Evolutionary conservation across 2,888 invertebrate genomes (phyloP).

Genomic region (Clunio marinus): DNA sequence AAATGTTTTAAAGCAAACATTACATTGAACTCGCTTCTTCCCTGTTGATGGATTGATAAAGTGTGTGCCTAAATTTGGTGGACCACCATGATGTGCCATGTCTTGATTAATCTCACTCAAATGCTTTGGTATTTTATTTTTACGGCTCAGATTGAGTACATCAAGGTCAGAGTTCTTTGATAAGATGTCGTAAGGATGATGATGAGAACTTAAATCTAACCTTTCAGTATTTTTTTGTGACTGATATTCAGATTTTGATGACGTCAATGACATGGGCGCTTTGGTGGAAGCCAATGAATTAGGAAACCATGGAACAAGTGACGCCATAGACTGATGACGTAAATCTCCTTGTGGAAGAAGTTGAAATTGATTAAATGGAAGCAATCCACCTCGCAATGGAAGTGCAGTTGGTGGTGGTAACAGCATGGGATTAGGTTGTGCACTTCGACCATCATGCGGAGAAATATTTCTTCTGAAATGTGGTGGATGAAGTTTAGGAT

Average conservation of each 20-base stretch:
- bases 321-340: too few relatives aligned
- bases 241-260: conserved; percentile 44
- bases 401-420: too few relatives aligned
- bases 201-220: background rate
- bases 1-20: conserved; percentile 97
- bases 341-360: too few relatives aligned
- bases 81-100: conserved; percentile 50
- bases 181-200: conserved; percentile 40
- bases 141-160: conserved; percentile 53
- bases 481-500: too few relatives aligned
- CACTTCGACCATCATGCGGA: too few relatives aligned
- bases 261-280: conserved; percentile 42
- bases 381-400: too few relatives aligned
- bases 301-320: conserved; percentile 61
- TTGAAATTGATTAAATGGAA: too few relatives aligned
- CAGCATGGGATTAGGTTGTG: too few relatives aligned
- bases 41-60: conserved; percentile 90
- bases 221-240: conserved; percentile 36
- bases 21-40: conserved; percentile 96
- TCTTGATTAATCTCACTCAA: too few relatives aligned
- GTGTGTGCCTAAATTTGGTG: conserved; percentile 79
- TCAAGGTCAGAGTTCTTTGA: conserved; percentile 49
- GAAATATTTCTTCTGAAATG: too few relatives aligned
- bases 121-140: conserved; percentile 45
- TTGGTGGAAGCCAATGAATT: conserved; percentile 53